Evolutionary conservation across 2,888 invertebrate genomes (phyloP).

Genomic region (Tinea trinotella): DNA sequence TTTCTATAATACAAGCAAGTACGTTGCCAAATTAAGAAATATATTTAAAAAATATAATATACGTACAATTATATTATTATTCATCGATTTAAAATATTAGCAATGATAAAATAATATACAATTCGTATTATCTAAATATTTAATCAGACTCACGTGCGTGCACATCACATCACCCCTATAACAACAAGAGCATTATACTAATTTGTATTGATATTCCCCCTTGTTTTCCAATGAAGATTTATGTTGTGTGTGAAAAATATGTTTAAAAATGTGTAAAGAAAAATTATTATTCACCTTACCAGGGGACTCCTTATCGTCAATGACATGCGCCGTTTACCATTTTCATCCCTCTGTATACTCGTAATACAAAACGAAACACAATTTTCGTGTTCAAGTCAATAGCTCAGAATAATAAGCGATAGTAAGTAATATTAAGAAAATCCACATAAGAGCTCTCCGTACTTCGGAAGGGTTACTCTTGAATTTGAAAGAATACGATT

Average conservation of each 20-base stretch:
- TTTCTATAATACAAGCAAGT: no score
- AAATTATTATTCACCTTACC: constrained; percentile 10
- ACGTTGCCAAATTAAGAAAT: no score
- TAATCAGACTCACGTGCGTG: constrained; percentile 1
- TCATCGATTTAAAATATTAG: no score
- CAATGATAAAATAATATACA: background rate
- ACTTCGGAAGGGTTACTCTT: constrained; percentile 23
- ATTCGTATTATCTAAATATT: background rate
- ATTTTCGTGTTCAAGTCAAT: constrained; percentile 69
- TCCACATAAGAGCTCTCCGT: constrained; percentile 48
- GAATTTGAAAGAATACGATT: no score
- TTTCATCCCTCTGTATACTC: constrained; percentile 50
- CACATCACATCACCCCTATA: background rate
- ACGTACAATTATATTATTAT: no score
- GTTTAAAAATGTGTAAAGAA: constrained; percentile 27
- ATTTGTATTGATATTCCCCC: constrained; percentile 46
- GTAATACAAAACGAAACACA: constrained; percentile 65
- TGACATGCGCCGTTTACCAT: constrained; percentile 39
- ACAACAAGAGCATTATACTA: constrained; percentile 3
- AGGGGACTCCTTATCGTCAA: constrained; percentile 39
- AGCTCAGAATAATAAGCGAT: constrained; percentile 70
- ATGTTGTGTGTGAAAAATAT: constrained; percentile 39
- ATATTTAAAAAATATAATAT: no score
- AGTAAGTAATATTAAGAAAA: constrained; percentile 65
- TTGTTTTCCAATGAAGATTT: constrained; percentile 39